These are phyloP conservation scores for Python bivittatus DNA, from an alignment of 2,113 vertebrate genomes.

Conservation along the genomic window DNA sequence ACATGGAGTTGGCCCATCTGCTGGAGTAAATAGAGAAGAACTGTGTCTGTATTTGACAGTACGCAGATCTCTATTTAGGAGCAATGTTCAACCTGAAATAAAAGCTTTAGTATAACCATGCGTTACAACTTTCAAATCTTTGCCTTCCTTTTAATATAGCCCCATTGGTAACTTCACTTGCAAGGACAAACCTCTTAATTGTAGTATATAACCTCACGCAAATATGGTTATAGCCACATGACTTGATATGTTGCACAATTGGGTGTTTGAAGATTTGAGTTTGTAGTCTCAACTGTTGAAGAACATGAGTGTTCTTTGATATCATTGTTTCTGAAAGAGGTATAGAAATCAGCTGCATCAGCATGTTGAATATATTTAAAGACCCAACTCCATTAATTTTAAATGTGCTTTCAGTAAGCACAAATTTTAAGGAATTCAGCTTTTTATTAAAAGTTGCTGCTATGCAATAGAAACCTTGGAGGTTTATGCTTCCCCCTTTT, in stretches of 20 bases:
- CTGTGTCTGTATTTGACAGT: not conserved
- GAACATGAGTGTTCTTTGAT: constrained; percentile 1
- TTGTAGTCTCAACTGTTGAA: constrained; percentile 6
- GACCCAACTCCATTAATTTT: not conserved
- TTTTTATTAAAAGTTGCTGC: not conserved
- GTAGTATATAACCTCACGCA: not conserved
- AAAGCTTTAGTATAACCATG: not conserved
- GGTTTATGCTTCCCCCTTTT: not conserved
- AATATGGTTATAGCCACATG: constrained; percentile 8
- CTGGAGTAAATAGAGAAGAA: not conserved
- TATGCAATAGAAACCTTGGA: not conserved
- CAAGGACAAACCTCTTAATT: not conserved
- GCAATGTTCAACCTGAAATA: not conserved
- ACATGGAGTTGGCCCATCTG: not conserved
- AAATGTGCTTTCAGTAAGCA: not conserved
- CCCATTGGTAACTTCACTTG: not conserved
- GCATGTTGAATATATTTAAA: not conserved
- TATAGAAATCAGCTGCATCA: rapidly evolving
- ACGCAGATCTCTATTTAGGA: not conserved
- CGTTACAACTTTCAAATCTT: not conserved
- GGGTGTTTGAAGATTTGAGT: not conserved
- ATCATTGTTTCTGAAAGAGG: constrained; percentile 3
- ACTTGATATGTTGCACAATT: not conserved
- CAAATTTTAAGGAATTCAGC: not conserved
- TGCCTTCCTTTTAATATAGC: not conserved